Conservation (phyloP, 2,888 invertebrate genomes). For the Acrobasis consociella region DNA sequence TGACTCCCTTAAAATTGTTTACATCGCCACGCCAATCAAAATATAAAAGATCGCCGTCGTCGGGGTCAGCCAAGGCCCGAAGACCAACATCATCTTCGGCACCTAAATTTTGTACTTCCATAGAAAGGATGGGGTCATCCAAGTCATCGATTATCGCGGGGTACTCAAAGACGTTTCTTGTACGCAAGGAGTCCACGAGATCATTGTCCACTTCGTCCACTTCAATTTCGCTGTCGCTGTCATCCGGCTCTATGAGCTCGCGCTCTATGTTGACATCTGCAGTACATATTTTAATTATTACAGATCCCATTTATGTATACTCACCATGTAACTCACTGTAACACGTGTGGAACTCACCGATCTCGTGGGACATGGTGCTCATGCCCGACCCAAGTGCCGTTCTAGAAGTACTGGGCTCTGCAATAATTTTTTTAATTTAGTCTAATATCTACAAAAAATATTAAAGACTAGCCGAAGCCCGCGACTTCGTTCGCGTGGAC, state of each 20-base stretch:
- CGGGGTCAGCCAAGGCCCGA: not conserved
- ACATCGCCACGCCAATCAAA: conserved; percentile 14
- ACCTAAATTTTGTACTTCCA: not conserved
- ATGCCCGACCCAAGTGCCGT: no score
- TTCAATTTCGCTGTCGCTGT: not conserved
- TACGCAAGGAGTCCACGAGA: not conserved
- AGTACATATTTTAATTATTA: not conserved
- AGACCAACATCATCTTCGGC: conserved; percentile 5
- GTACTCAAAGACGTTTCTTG: not conserved
- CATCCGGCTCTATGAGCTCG: not conserved
- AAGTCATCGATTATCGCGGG: not conserved
- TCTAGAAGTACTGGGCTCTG: no score
- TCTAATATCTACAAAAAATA: no score
- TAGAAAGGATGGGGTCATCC: not conserved
- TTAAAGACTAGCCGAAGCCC: no score
- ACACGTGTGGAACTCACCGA: not conserved
- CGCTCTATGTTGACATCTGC: conserved; percentile 2
- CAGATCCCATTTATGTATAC: not conserved
- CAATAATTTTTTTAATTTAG: no score
- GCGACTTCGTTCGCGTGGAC: no score
- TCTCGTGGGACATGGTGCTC: conserved; percentile 1
- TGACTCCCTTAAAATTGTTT: conserved; percentile 25
- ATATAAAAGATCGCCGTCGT: not conserved
- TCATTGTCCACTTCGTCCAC: not conserved
- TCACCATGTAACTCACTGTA: not conserved